Percentiles rank a stretch among this genome's conserved stretches.
These are phyloP conservation scores for Neuroterus valhalla DNA, from an alignment of 1,140 invertebrate species.

Conservation along the genomic window DNA sequence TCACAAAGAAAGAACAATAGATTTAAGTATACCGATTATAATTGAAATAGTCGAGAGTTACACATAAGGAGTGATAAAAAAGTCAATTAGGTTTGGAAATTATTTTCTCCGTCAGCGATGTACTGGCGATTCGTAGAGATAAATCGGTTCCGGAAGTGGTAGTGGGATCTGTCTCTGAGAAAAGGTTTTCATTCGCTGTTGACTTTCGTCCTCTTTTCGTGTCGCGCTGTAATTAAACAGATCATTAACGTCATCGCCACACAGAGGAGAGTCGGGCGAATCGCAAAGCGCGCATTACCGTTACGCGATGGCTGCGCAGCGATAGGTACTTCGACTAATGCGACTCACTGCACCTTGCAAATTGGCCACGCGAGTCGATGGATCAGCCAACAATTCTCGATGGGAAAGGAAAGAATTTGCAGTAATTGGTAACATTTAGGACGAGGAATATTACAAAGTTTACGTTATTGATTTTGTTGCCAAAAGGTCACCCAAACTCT, in stretches of 20 bases:
- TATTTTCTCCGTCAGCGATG: not conserved
- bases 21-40: too few species aligned
- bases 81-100: not conserved
- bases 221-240: slow-evolving; percentile 70
- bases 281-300: slow-evolving; percentile 68
- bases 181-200: slow-evolving; percentile 29
- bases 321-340: slow-evolving; percentile 74
- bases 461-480: too few species aligned
- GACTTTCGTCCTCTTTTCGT: slow-evolving; percentile 54
- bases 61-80: not conserved
- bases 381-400: slow-evolving; percentile 36
- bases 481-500: too few species aligned
- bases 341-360: slow-evolving; percentile 73
- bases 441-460: slow-evolving; percentile 7
- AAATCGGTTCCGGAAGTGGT: not conserved
- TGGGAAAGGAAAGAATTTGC: slow-evolving; percentile 61
- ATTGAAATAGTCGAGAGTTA: too few species aligned
- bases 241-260: slow-evolving; percentile 71
- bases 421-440: slow-evolving; percentile 61
- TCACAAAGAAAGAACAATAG: not conserved
- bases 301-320: slow-evolving; percentile 70
- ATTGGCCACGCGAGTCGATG: slow-evolving; percentile 62
- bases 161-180: slow-evolving; percentile 11
- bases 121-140: not conserved
- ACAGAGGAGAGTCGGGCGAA: slow-evolving; percentile 60